These are phyloP conservation scores for Lithophane socia DNA, from an alignment of 2,888 invertebrate species.

Conservation along the genomic window DNA sequence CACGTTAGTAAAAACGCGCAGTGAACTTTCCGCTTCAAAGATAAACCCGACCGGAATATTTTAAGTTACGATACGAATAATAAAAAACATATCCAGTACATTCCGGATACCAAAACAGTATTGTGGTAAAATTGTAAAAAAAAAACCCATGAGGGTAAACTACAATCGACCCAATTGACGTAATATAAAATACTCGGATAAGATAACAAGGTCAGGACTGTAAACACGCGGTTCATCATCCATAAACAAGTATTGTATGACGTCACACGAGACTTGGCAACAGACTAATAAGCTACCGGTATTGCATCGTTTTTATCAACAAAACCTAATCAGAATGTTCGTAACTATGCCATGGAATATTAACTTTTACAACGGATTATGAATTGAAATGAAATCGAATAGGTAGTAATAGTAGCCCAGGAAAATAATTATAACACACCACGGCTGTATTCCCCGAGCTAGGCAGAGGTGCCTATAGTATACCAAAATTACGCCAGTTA, in stretches of 20 bases:
- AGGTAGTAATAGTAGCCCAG: background rate
- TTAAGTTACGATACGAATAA: background rate
- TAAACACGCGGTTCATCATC: conserved; percentile 41
- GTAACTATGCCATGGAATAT: background rate
- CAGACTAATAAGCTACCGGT: conserved; percentile 32
- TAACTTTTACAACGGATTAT: background rate
- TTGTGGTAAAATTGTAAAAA: conserved; percentile 15
- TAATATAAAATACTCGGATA: conserved; percentile 41
- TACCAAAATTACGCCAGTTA: too few species aligned
- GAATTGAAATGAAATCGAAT: background rate
- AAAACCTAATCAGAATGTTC: conserved; percentile 14
- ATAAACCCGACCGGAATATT: conserved; percentile 15
- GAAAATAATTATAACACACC: too few species aligned
- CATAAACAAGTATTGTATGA: conserved; percentile 52
- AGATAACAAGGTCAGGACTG: conserved; percentile 60
- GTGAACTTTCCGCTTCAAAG: background rate
- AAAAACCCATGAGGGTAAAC: conserved; percentile 4
- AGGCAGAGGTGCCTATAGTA: too few species aligned
- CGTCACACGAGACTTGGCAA: conserved; percentile 43
- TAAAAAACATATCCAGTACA: conserved; percentile 4
- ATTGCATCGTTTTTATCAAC: conserved; percentile 40
- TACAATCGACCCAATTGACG: conserved; percentile 43
- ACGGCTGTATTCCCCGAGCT: too few species aligned
- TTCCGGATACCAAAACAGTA: background rate
- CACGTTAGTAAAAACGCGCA: background rate